Percentiles rank a stretch among this genome's conserved stretches.
These are phyloP conservation scores for Amorpha juglandis DNA, from an alignment of 2,888 invertebrate species.

Conservation along the genomic window DNA sequence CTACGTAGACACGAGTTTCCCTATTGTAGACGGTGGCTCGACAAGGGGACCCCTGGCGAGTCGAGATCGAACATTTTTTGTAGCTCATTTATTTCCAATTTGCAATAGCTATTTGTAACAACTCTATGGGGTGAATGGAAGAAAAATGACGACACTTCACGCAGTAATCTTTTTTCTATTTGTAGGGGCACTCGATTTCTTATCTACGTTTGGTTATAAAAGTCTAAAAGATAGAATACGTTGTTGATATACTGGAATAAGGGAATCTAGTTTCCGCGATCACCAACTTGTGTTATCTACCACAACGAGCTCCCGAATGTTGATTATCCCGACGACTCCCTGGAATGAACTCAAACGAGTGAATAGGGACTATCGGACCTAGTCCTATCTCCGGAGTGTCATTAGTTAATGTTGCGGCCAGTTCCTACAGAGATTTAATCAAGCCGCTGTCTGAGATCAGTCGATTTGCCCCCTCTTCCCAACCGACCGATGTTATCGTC, in stretches of 20 bases:
- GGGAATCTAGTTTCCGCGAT: neutral
- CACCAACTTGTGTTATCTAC: slow-evolving; percentile 46
- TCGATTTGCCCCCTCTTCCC: slow-evolving; percentile 57
- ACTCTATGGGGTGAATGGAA: slow-evolving; percentile 45
- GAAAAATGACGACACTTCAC: slow-evolving; percentile 43
- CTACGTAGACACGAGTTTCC: slow-evolving; percentile 52
- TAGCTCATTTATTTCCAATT: slow-evolving; percentile 67
- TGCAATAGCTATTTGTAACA: slow-evolving; percentile 62
- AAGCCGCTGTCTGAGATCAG: slow-evolving; percentile 61
- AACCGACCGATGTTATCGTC: slow-evolving; percentile 53
- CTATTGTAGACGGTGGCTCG: slow-evolving; percentile 48
- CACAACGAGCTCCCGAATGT: slow-evolving; percentile 48
- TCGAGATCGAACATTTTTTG: slow-evolving; percentile 53
- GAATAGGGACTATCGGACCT: slow-evolving; percentile 56
- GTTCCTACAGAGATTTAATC: slow-evolving; percentile 69
- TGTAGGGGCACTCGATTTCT: neutral
- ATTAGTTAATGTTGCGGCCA: slow-evolving; percentile 78
- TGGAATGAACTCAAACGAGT: slow-evolving; percentile 63
- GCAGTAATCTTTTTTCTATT: slow-evolving; percentile 31
- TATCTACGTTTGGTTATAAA: neutral
- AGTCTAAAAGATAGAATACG: neutral
- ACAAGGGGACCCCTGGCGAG: slow-evolving; percentile 48
- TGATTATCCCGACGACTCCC: slow-evolving; percentile 55
- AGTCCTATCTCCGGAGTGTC: slow-evolving; percentile 64
- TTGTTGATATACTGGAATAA: slow-evolving; percentile 2